Percentiles rank a stretch among this genome's conserved stretches.
Conservation (phyloP, 2,797 vertebrate genomes). For the Propithecus perrieri region DNA sequence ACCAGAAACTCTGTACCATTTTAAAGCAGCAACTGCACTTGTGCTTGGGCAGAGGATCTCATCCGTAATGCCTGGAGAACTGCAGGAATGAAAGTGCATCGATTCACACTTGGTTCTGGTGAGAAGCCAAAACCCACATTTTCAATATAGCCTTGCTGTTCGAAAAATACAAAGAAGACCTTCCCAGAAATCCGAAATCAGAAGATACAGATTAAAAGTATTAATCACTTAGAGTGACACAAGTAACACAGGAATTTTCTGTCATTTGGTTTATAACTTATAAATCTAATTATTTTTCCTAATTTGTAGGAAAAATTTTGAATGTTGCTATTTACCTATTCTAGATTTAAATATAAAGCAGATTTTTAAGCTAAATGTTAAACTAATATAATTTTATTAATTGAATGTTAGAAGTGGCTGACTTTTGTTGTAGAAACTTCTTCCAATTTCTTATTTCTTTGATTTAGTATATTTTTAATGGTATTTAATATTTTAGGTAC, state of each 20-base stretch:
- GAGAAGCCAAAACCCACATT: not conserved
- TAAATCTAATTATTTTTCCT: not conserved
- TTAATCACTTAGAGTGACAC: not conserved
- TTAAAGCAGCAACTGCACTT: not conserved
- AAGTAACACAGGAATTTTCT: not conserved
- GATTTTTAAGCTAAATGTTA: not conserved
- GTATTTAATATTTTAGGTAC: not conserved
- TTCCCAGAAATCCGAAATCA: not conserved
- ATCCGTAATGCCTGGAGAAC: not conserved
- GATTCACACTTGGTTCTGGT: not conserved
- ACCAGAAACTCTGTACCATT: not conserved
- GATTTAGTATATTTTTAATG: not conserved
- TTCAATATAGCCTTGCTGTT: not conserved
- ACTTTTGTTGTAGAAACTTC: not conserved
- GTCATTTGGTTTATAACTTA: slow-evolving; percentile 8
- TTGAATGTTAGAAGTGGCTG: not conserved
- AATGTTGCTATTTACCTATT: not conserved
- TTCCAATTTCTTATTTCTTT: not conserved
- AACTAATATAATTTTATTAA: not conserved
- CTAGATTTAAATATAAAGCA: not conserved
- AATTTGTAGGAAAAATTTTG: slow-evolving; percentile 16
- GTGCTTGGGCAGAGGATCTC: not conserved
- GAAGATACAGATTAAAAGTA: not conserved
- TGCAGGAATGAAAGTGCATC: not conserved
- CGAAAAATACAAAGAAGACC: not conserved